Evolutionary conservation across 2,113 vertebrate species (phyloP).

Genomic region (Mobula birostris): DNA sequence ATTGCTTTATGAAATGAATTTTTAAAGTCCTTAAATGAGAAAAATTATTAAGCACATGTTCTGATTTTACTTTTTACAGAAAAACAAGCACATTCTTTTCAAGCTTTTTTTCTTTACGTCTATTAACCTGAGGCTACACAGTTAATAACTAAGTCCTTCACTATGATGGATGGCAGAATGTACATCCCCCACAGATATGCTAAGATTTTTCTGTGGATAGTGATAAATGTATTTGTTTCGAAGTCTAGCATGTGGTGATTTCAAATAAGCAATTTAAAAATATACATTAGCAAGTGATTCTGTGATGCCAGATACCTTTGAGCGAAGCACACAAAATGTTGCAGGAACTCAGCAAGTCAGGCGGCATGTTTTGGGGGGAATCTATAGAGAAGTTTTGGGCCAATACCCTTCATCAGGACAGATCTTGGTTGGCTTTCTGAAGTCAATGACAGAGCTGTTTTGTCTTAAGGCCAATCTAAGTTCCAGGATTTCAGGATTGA

Average conservation of each 20-base stretch:
- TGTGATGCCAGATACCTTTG: no score
- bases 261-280: background rate
- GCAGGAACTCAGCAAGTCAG: no score
- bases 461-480: no score
- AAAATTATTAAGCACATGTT: background rate
- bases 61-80: background rate
- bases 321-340: no score
- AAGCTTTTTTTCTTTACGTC: background rate
- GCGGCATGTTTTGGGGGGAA: no score
- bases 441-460: no score
- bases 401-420: no score
- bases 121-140: background rate
- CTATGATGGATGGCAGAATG: background rate
- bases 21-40: background rate
- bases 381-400: no score
- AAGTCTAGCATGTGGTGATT: background rate
- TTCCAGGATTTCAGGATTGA: no score
- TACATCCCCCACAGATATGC: background rate
- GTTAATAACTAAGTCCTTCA: background rate
- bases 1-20: slow-evolving; percentile 2
- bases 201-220: background rate
- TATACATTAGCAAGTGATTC: no score
- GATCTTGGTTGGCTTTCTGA: no score
- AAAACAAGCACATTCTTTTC: background rate
- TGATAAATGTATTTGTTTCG: background rate